Conservation (phyloP, 2,797 vertebrate genomes). For the Macropodus opercularis region DNA sequence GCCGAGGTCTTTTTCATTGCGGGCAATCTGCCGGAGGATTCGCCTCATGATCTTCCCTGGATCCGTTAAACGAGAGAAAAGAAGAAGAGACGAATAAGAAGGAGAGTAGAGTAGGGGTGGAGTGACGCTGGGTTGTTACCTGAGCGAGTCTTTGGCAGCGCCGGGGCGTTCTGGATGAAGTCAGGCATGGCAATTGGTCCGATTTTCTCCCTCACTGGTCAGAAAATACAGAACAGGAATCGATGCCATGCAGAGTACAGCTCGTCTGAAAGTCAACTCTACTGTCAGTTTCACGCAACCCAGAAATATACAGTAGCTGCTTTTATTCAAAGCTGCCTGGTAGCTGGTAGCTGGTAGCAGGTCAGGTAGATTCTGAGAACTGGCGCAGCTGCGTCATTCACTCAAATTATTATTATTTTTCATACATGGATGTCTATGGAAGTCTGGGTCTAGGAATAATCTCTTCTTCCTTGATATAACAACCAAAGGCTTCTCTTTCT, state of each 20-base stretch:
- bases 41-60: slow-evolving; percentile 87
- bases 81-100: not conserved
- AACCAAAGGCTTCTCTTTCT: too few relatives aligned
- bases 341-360: too few relatives aligned
- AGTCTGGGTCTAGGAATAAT: not conserved
- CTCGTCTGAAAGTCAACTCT: not conserved
- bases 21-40: slow-evolving; percentile 83
- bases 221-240: slow-evolving; percentile 5
- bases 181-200: slow-evolving; percentile 87
- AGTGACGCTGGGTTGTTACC: slow-evolving; percentile 63
- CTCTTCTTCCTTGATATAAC: not conserved
- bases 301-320: not conserved
- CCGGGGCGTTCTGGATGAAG: slow-evolving; percentile 86
- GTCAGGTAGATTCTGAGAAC: not conserved
- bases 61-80: not conserved
- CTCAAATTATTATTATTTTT: too few relatives aligned
- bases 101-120: not conserved
- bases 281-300: not conserved
- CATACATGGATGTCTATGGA: not conserved
- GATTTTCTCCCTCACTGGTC: slow-evolving; percentile 84
- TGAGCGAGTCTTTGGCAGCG: slow-evolving; percentile 86
- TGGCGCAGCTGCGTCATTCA: not conserved
- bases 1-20: slow-evolving; percentile 84
- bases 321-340: not conserved
- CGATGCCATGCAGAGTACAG: not conserved